Evolutionary conservation across 1,140 invertebrate genomes (phyloP), one percentile per base, ranked within the genome.

Genomic region (Reticulitermes speratus): DNA sequence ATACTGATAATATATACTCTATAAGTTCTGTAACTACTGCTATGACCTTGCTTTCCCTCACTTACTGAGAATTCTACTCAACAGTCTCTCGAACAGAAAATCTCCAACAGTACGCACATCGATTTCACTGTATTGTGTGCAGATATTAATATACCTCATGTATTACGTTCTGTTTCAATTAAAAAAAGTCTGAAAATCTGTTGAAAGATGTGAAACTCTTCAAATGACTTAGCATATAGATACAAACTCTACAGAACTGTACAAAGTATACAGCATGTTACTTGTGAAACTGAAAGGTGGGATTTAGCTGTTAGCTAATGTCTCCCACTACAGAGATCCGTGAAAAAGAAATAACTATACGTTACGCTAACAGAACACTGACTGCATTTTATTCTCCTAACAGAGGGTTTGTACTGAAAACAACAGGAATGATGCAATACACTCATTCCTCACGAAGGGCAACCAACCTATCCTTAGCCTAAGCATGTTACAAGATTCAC

Each of bases 51-150:
- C n/a, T 32, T 23, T 52, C n/a, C 45, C 45, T 84, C 83, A 84
- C 83, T 84, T 84, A 32, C 48, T 59, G 83, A 84, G 52, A 52
- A n/a, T 44, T 25, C 48, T 52, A 84, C 25, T 48, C 44, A 84
- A 84, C 48, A 84, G 44, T 25, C 48, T 59, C 83, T 84, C 55
- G 23, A 84, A 52, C 55, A 59, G 83, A 84, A 59, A 84, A 84
- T 84, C 48, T 59, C 83, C 83, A 84, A 84, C 83, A 84, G 52
- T 32, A 84, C 55, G 44, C 83, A 84, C 52, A 84, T 38, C 59
- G 19, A 84, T 45, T 55, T 84, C 83, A 48, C 83, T 84, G 83
- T 84, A 84, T 48, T 52, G 44, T 84, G 45, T 84, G 45, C 52
- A 30, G 25, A 45, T 52, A 84, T 52, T 25, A 59, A 52, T 52